These are phyloP conservation scores for Rhadina sibilatrix DNA, from an alignment of 2,113 vertebrate species.

Conservation along the genomic window DNA sequence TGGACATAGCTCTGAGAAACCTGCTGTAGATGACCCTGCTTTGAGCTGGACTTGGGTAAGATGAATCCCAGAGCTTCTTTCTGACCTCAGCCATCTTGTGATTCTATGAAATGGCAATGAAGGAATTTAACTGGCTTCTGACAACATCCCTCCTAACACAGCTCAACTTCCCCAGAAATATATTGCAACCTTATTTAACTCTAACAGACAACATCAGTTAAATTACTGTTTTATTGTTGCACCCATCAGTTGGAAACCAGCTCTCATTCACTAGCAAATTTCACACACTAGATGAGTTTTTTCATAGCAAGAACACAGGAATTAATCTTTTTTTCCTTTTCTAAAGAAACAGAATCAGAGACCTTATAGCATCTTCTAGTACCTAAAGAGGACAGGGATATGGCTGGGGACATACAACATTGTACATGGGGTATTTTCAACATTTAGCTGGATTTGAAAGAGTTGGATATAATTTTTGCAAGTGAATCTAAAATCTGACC, in stretches of 20 bases:
- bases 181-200: slow-evolving; percentile 7
- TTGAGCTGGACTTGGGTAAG: background rate
- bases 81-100: background rate
- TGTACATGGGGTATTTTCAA: background rate
- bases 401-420: background rate
- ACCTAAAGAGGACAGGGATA: background rate
- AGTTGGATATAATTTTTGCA: background rate
- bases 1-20: background rate
- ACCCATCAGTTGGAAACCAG: background rate
- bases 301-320: background rate
- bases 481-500: background rate
- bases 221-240: background rate
- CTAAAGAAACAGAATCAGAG: background rate
- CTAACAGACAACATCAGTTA: background rate
- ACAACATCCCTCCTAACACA: background rate
- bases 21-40: background rate
- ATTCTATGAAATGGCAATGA: background rate
- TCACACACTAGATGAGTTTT: background rate
- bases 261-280: background rate
- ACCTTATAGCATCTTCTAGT: background rate
- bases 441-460: background rate
- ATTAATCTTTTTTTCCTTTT: background rate
- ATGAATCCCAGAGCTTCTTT: background rate
- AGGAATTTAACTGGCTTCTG: background rate
- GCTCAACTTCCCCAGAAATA: background rate